These are phyloP conservation scores for Ciconia boyciana DNA, from an alignment of 2,113 vertebrate species.

Conservation along the genomic window DNA sequence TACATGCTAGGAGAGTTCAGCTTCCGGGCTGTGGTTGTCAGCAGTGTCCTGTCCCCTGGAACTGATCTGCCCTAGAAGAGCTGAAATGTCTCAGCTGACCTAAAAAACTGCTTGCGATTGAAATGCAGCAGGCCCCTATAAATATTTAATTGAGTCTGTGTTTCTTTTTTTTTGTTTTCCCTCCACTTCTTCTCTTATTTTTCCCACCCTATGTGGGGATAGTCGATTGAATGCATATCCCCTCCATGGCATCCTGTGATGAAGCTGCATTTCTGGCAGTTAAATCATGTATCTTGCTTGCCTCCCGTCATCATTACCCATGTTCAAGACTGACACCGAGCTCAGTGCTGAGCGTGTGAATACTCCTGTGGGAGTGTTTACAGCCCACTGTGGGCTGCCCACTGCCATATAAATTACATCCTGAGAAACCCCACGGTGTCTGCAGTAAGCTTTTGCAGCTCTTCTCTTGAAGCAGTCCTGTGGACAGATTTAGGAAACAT, in stretches of 20 bases:
- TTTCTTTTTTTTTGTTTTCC: not conserved
- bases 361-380: not conserved
- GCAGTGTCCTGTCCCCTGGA: not conserved
- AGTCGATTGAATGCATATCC: not conserved
- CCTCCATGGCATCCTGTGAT: not conserved
- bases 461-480: not conserved
- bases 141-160: slow-evolving; percentile 20
- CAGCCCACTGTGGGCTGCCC: not conserved
- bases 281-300: not conserved
- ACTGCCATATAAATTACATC: not conserved
- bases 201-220: not conserved
- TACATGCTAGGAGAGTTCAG: not conserved
- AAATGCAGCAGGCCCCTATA: not conserved
- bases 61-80: not conserved
- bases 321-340: not conserved
- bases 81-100: not conserved
- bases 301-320: not conserved
- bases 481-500: not conserved
- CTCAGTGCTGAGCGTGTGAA: not conserved
- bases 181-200: not conserved
- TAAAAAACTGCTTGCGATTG: not conserved
- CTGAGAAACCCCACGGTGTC: not conserved
- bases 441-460: not conserved
- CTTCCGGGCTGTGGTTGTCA: not conserved
- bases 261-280: not conserved